phyloP scores from a whole-genome alignment of 2,113 vertebrate species.

The Ibidorhyncha struthersii region DNA sequence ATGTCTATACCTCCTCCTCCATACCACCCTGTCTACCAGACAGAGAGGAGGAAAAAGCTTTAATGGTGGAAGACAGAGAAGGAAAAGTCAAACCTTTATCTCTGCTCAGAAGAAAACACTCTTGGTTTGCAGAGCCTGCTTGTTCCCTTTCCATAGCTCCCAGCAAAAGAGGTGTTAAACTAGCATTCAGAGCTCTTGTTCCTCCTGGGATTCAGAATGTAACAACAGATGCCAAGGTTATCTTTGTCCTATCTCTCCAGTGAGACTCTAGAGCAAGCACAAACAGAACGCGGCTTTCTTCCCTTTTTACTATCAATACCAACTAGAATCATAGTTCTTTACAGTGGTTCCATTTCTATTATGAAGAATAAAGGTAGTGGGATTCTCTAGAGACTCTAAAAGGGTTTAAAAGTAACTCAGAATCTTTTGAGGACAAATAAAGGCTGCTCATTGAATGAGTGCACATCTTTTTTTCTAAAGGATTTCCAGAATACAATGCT shows the following conservation, averaged over 20 bases:
- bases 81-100: not conserved
- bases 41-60: not conserved
- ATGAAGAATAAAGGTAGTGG: not conserved
- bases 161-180: slow-evolving; percentile 32
- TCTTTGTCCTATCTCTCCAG: slow-evolving; percentile 6
- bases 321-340: not conserved
- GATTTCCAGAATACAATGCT: not conserved
- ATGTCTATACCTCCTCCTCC: not conserved
- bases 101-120: not conserved
- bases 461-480: not conserved
- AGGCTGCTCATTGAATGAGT: not conserved
- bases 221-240: slow-evolving; percentile 25
- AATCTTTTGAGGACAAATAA: not conserved
- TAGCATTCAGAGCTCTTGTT: not conserved
- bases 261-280: not conserved
- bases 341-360: not conserved
- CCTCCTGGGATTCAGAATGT: not conserved
- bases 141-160: not conserved
- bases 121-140: not conserved
- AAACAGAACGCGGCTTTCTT: slow-evolving; percentile 12
- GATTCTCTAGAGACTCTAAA: not conserved
- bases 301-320: not conserved
- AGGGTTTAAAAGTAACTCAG: not conserved
- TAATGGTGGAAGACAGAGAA: not conserved
- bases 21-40: not conserved